Conservation (phyloP, 2,113 vertebrate species). For the Zosterops borbonicus region DNA sequence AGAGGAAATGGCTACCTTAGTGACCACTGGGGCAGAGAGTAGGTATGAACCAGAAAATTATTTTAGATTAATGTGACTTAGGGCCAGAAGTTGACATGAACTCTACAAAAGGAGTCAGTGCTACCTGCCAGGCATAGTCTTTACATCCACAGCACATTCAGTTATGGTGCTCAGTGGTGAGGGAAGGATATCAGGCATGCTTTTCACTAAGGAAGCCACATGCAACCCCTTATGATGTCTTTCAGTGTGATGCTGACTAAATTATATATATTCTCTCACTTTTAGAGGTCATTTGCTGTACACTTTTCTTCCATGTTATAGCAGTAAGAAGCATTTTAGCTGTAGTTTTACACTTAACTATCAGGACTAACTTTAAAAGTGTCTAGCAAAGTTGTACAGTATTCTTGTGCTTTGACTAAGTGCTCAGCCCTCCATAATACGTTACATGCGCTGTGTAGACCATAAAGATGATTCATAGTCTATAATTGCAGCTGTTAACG, state of each 20-base stretch:
- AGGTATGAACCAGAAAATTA: neutral
- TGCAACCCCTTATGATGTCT: neutral
- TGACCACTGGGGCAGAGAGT: neutral
- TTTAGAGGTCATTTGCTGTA: neutral
- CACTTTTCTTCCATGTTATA: neutral
- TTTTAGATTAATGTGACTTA: neutral
- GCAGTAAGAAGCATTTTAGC: neutral
- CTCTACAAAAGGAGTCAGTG: neutral
- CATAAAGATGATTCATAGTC: neutral
- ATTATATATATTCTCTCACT: neutral
- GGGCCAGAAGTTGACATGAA: neutral
- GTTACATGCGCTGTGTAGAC: neutral
- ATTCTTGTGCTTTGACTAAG: neutral
- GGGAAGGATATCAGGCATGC: neutral
- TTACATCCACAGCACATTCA: accelerated
- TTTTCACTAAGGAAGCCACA: neutral
- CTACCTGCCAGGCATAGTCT: neutral
- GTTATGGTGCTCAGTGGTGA: neutral
- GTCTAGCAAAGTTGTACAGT: neutral
- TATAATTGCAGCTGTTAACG: neutral
- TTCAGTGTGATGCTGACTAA: neutral
- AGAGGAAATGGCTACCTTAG: neutral
- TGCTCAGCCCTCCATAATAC: neutral
- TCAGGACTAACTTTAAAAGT: neutral
- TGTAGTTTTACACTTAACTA: neutral